Evolutionary conservation across 2,113 vertebrate genomes (phyloP).

Genomic region (Sardina pilchardus): DNA sequence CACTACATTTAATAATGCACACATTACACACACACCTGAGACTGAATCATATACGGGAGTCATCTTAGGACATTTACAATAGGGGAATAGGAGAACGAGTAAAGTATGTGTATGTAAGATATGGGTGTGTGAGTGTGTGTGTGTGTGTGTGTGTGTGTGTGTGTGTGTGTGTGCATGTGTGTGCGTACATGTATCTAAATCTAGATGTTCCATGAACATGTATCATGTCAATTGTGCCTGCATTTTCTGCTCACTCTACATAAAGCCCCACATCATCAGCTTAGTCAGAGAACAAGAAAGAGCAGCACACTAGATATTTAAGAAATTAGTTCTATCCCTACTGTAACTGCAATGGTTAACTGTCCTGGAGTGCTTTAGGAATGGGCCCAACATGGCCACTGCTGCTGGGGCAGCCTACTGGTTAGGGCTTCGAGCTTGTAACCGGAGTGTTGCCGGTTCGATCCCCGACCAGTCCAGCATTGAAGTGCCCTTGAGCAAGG

Average conservation of each 20-base stretch:
- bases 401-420: no score
- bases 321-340: background rate
- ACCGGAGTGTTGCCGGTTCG: no score
- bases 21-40: background rate
- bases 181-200: background rate
- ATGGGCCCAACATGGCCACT: background rate
- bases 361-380: background rate
- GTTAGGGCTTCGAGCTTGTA: no score
- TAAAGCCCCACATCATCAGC: background rate
- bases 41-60: background rate
- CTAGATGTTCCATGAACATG: background rate
- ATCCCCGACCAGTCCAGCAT: no score
- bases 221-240: background rate
- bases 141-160: background rate
- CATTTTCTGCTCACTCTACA: background rate
- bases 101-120: background rate
- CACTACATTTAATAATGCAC: background rate
- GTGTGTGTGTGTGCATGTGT: background rate
- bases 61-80: background rate
- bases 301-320: background rate
- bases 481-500: no score
- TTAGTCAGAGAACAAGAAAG: background rate
- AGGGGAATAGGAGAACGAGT: background rate
- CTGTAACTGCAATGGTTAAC: background rate
- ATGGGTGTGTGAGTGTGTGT: background rate